Conservation (phyloP, 2,797 vertebrate species). For the Momotus momota region DNA sequence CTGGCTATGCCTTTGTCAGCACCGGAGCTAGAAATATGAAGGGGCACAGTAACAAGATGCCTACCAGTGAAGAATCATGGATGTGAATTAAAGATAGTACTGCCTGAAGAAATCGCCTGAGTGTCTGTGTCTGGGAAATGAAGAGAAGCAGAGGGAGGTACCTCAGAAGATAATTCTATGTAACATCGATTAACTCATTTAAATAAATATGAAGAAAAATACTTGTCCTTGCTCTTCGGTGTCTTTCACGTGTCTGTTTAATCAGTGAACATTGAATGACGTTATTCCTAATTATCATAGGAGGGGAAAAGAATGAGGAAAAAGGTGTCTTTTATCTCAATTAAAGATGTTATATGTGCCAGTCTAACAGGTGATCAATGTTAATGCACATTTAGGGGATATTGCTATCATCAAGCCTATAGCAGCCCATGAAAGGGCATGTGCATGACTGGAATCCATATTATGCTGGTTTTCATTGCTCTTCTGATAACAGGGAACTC, state of each 20-base stretch:
- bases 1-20: background rate
- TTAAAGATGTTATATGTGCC: background rate
- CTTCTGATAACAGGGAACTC: background rate
- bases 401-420: background rate
- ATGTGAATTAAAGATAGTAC: background rate
- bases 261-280: background rate
- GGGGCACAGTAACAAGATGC: background rate
- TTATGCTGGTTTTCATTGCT: background rate
- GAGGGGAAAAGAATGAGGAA: background rate
- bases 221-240: background rate
- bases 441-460: constrained; percentile 19
- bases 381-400: constrained; percentile 1
- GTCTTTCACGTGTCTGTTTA: background rate
- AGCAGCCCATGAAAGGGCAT: background rate
- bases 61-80: background rate
- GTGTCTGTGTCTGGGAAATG: background rate
- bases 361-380: constrained; percentile 15
- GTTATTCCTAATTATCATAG: background rate
- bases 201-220: background rate
- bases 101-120: background rate
- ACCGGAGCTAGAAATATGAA: background rate
- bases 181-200: background rate
- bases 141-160: background rate
- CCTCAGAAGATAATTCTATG: background rate
- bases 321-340: constrained; percentile 10